A percentile compares a stretch with the other conserved stretches of the same genome.
Conservation (phyloP, 2,113 vertebrate genomes). For the Lagenorhynchus albirostris region DNA sequence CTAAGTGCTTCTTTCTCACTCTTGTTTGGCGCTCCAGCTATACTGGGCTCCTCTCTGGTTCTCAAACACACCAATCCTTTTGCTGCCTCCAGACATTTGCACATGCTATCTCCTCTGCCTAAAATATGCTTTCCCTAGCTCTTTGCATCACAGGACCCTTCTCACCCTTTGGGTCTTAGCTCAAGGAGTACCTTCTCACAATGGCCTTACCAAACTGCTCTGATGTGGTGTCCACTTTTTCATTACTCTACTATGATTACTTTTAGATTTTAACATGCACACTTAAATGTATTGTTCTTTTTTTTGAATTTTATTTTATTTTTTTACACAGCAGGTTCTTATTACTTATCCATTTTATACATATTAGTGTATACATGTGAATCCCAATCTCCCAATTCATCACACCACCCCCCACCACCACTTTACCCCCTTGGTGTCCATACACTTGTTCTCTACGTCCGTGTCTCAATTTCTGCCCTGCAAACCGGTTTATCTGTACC, state of each 20-base stretch:
- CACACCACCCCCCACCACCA: too few species aligned
- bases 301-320: too few species aligned
- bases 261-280: background rate
- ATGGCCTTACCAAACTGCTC: background rate
- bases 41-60: background rate
- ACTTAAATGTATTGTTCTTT: background rate
- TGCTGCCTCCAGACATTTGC: background rate
- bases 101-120: background rate
- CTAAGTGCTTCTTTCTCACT: background rate
- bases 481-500: too few species aligned
- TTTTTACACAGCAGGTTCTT: too few species aligned
- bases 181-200: background rate
- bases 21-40: background rate
- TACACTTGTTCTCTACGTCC: too few species aligned
- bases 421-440: too few species aligned
- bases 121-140: background rate
- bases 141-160: background rate
- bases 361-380: too few species aligned
- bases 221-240: background rate
- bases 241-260: background rate
- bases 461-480: too few species aligned
- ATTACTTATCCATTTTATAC: too few species aligned
- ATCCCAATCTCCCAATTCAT: too few species aligned
- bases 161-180: background rate
- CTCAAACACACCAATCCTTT: background rate